Evolutionary conservation across 2,888 invertebrate genomes (phyloP), one percentile per base, ranked within the genome.

Genomic region (Habrosyne pyritoides): DNA sequence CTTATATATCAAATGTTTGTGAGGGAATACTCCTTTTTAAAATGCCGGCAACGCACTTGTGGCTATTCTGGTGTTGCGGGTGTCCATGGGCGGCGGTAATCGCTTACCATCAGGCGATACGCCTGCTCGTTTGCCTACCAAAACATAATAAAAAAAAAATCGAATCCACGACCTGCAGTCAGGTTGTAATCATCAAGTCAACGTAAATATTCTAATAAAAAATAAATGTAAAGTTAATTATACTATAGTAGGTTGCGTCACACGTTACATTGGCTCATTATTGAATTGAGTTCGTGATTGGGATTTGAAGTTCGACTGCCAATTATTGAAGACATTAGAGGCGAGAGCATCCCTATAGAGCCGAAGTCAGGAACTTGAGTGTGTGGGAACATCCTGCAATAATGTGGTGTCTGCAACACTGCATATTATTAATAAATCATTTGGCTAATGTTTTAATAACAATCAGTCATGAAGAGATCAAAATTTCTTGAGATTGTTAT

Each of bases 281-380:
- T 73, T 67, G 64, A 66, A 71, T 70, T 60, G 63, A 69, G 67
- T 71, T 71, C 67, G 60, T 77, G 76, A 83, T 82, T 79, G 75
- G 75, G 65, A 83, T 79, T 74, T 70, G 73, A 85, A 87, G 79
- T 87, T 83, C 73, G 76, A 69, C 78, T 81, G 82, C 76, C 85
- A 86, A 86, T 86, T 86, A 87, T 83, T 79, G 81, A 81, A 77
- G 79, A 81, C 82, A 84, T 87, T 85, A 84, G 80, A 71, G 79
- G 78, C 73, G 55, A 64, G 63, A 69, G 73, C 73, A 77, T 86
- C 81, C 81, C 86, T 58, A 72, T 73, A 75, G 85, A 83, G 78
- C 67, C 69, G 64, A 65, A 72, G 61, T 63, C 65, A 64, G 68
- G 66, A 85, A 83, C 75, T 84, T 81, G 72, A 76, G 73, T 71